A percentile compares a stretch with the other conserved stretches of the same genome.
These are phyloP conservation scores for Varanus salvator DNA, from an alignment of 2,113 vertebrate genomes.

Conservation along the genomic window DNA sequence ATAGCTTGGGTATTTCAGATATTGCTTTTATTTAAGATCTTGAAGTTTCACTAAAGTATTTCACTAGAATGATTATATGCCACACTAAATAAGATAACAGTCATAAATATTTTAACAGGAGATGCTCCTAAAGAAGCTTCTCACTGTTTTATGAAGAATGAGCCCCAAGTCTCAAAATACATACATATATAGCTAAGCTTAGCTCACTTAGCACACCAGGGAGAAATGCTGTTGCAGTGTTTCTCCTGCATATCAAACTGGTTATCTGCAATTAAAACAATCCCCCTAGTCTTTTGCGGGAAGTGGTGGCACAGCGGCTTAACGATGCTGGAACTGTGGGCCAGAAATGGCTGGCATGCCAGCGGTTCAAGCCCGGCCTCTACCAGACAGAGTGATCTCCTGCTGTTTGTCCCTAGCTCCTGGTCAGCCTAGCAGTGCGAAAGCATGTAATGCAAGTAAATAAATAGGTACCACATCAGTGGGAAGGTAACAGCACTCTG, in stretches of 20 bases:
- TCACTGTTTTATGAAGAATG: conserved; percentile 39
- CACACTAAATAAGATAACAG: conserved; percentile 51
- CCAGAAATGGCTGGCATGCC: no score
- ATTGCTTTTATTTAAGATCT: conserved; percentile 51
- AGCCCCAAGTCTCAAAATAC: conserved; percentile 58
- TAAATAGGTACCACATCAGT: no score
- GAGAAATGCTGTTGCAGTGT: conserved; percentile 49
- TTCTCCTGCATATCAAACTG: conserved; percentile 42
- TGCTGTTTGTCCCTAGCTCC: no score
- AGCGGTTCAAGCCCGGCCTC: no score
- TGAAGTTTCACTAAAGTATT: conserved; percentile 33
- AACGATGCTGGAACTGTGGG: no score
- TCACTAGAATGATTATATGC: conserved; percentile 45
- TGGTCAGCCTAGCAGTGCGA: no score
- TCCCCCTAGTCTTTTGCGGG: background rate
- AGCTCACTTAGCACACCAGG: conserved; percentile 31
- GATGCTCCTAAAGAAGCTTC: conserved; percentile 52
- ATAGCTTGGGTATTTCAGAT: conserved; percentile 64
- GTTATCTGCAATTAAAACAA: conserved; percentile 46
- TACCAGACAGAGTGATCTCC: no score
- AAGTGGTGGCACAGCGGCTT: background rate
- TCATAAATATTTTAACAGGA: conserved; percentile 61
- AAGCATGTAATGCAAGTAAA: no score
- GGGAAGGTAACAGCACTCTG: no score
- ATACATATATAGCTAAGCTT: conserved; percentile 56